A percentile compares a stretch with the other conserved stretches of the same genome.
Conservation (phyloP, 2,888 invertebrate genomes). For the Pherbina coryleti region DNA sequence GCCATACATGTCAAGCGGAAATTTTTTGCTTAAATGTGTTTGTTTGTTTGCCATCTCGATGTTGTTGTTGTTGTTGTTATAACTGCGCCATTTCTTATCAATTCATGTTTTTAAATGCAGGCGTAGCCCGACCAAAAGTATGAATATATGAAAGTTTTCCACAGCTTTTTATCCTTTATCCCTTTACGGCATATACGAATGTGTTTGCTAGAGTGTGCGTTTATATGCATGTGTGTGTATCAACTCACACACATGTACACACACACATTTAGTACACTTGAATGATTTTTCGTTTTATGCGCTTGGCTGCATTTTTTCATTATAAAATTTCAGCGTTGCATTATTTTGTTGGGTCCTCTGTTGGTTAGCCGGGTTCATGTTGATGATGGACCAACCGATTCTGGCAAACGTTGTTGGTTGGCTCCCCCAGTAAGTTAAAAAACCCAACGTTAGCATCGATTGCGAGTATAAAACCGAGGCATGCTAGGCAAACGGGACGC, state of each 20-base stretch:
- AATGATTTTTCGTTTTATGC: slow-evolving; percentile 20
- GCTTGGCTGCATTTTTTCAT: slow-evolving; percentile 27
- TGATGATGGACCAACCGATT: no score
- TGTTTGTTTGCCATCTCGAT: neutral
- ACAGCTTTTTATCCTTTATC: neutral
- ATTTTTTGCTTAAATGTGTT: neutral
- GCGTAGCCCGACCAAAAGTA: neutral
- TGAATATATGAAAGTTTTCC: neutral
- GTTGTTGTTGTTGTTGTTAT: neutral
- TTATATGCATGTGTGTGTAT: neutral
- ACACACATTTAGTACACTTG: slow-evolving; percentile 1
- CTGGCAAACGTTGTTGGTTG: no score
- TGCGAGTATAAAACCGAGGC: no score
- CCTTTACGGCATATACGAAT: neutral
- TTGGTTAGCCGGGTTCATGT: no score
- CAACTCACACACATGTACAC: neutral
- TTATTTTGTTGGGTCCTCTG: slow-evolving; percentile 10
- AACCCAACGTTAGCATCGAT: no score
- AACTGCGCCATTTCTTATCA: neutral
- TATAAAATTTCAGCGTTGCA: slow-evolving; percentile 28
- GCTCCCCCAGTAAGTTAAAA: no score
- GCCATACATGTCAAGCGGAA: neutral
- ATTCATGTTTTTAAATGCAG: neutral
- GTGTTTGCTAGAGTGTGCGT: neutral
- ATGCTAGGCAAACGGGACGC: no score